These are phyloP conservation scores for Xyrichtys novacula DNA, from an alignment of 2,797 vertebrate species.

Conservation along the genomic window DNA sequence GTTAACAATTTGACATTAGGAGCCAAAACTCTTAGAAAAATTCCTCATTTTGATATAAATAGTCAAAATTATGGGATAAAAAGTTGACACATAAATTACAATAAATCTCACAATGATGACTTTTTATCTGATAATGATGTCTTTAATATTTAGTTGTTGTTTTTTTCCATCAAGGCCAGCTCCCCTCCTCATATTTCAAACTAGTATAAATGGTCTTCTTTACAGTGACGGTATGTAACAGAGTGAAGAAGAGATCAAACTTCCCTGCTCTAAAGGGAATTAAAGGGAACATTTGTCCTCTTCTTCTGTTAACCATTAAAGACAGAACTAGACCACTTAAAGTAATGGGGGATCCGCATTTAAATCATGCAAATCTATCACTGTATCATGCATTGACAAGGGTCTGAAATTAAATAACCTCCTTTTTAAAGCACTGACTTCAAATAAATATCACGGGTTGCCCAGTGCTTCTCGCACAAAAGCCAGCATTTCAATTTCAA, in stretches of 20 bases:
- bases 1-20: no score
- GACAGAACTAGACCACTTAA: not conserved
- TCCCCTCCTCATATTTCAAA: no score
- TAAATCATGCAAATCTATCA: constrained; percentile 14
- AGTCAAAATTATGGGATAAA: no score
- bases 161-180: no score
- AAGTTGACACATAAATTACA: no score
- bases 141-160: no score
- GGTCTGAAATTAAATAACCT: constrained; percentile 38
- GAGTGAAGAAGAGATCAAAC: not conserved
- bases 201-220: no score
- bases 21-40: no score
- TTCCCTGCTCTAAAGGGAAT: not conserved
- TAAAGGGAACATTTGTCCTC: not conserved
- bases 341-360: constrained; percentile 18
- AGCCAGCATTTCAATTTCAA: constrained; percentile 73
- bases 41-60: no score
- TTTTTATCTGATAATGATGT: no score
- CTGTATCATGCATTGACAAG: constrained; percentile 1
- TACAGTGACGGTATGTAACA: not conserved
- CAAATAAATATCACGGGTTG: constrained; percentile 26
- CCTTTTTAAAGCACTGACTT: constrained; percentile 43
- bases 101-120: no score
- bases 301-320: constrained; percentile 7
- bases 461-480: constrained; percentile 46